These are phyloP conservation scores for Crematogaster levior DNA, from an alignment of 2,888 invertebrate genomes.

Conservation along the genomic window DNA sequence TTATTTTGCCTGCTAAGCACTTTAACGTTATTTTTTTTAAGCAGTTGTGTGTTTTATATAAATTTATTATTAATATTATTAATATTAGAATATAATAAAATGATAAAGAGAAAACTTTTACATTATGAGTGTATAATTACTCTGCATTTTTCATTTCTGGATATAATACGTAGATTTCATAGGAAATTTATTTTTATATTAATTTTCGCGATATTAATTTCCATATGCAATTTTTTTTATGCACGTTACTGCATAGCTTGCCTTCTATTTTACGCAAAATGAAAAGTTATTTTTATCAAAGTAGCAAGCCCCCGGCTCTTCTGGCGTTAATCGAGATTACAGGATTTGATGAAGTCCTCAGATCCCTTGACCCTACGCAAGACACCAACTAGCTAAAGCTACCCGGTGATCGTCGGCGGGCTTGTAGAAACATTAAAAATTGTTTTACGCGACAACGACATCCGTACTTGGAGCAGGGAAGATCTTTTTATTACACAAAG, in stretches of 20 bases:
- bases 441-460: conserved; percentile 59
- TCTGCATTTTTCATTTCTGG: not conserved
- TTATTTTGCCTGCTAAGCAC: conserved; percentile 5
- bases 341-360: conserved; percentile 61
- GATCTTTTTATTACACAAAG: conserved; percentile 75
- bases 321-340: conserved; percentile 41
- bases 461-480: conserved; percentile 41
- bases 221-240: not conserved
- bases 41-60: not conserved
- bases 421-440: conserved; percentile 57
- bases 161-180: not conserved
- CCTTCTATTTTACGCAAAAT: not conserved
- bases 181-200: not conserved
- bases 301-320: conserved; percentile 12
- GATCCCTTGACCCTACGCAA: conserved; percentile 70
- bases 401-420: conserved; percentile 56
- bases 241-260: not conserved
- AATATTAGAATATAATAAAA: not conserved
- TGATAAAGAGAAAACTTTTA: not conserved
- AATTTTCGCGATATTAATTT: conserved; percentile 8
- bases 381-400: conserved; percentile 57
- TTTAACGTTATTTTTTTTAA: not conserved
- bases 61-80: not conserved
- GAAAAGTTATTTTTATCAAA: conserved; percentile 2
- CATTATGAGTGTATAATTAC: not conserved